These are phyloP conservation scores for Blennius ocellaris DNA, from an alignment of 2,113 vertebrate genomes.

Conservation along the genomic window DNA sequence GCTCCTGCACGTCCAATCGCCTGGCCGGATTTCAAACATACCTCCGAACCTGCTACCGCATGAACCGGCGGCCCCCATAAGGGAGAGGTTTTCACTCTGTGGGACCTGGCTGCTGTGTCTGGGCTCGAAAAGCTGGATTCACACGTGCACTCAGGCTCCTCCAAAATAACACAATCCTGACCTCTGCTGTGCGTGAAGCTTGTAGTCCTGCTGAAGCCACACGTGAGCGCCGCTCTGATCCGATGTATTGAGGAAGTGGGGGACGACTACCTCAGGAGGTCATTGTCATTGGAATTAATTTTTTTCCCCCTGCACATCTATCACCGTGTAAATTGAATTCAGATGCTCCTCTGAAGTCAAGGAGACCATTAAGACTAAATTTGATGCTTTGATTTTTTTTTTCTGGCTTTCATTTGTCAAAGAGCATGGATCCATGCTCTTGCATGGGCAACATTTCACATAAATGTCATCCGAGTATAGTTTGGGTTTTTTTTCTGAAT, in stretches of 20 bases:
- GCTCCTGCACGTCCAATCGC: slow-evolving; percentile 45
- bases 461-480: not conserved
- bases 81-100: too few species aligned
- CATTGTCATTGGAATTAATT: slow-evolving; percentile 5
- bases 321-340: slow-evolving; percentile 35
- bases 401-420: slow-evolving; percentile 12
- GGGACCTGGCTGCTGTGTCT: too few species aligned
- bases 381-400: not conserved
- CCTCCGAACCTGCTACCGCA: slow-evolving; percentile 53
- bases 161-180: slow-evolving; percentile 16
- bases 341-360: slow-evolving; percentile 38
- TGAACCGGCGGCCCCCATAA: not conserved
- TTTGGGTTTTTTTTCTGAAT: too few species aligned
- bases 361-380: not conserved
- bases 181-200: slow-evolving; percentile 25
- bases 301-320: slow-evolving; percentile 17
- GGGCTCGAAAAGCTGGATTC: too few species aligned
- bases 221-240: slow-evolving; percentile 29
- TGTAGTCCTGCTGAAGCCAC: slow-evolving; percentile 26
- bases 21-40: slow-evolving; percentile 32
- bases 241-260: not conserved
- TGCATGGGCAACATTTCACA: not conserved
- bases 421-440: not conserved
- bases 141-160: slow-evolving; percentile 34
- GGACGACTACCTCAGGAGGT: slow-evolving; percentile 34